These are phyloP conservation scores for Stratiomys singularior DNA, from an alignment of 2,888 invertebrate genomes.

Conservation along the genomic window DNA sequence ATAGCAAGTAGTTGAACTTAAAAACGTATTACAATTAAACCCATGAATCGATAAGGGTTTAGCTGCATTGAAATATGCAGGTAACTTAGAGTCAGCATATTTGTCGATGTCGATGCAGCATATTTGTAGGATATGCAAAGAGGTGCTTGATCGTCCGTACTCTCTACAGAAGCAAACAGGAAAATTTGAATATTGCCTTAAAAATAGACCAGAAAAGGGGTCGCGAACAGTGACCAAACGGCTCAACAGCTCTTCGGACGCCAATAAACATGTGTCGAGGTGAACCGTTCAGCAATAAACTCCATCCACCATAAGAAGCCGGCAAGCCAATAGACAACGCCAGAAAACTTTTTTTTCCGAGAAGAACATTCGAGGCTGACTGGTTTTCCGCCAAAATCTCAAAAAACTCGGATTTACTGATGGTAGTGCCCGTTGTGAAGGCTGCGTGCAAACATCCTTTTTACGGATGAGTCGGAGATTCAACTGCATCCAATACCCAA, in stretches of 20 bases:
- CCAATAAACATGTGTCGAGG: background rate
- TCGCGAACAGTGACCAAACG: background rate
- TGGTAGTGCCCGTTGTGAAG: background rate
- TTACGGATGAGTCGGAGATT: slow-evolving; percentile 9
- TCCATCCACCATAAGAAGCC: background rate
- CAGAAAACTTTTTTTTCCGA: background rate
- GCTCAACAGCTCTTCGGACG: background rate
- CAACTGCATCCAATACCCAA: background rate
- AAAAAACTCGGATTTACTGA: slow-evolving; percentile 10
- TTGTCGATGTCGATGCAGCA: background rate
- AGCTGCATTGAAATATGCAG: background rate
- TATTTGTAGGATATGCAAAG: background rate
- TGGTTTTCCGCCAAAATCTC: background rate
- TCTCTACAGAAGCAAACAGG: background rate
- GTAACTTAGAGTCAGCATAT: background rate
- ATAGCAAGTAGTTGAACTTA: background rate
- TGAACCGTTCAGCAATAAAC: background rate
- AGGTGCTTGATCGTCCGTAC: background rate
- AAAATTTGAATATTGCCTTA: background rate
- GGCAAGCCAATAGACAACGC: slow-evolving; percentile 3
- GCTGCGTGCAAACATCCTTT: background rate
- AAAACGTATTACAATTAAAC: background rate
- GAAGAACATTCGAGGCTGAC: slow-evolving; percentile 4
- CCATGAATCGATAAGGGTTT: background rate
- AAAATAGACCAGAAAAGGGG: background rate